Percentiles rank a stretch among this genome's conserved stretches.
These are phyloP conservation scores for Chironomus striatipennis DNA, from an alignment of 1,140 invertebrate genomes.

Conservation along the genomic window DNA sequence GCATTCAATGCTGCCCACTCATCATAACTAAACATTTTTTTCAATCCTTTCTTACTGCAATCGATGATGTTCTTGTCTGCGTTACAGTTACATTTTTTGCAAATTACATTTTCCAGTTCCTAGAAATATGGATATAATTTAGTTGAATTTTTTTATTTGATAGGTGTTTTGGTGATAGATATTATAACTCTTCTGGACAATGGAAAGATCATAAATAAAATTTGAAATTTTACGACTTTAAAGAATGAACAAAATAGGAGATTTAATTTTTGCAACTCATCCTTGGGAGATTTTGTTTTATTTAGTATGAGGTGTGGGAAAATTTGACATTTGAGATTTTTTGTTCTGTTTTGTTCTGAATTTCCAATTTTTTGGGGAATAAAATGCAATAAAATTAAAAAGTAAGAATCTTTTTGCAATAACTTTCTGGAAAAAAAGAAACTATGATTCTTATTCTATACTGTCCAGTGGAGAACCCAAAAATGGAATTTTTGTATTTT, in stretches of 20 bases:
- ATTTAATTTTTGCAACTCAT: neutral
- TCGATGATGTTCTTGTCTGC: constrained; percentile 33
- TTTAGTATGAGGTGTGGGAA: no score
- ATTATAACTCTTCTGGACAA: neutral
- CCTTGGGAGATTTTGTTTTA: no score
- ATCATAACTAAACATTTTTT: constrained; percentile 30
- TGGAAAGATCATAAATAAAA: neutral
- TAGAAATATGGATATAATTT: neutral
- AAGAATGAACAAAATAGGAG: no score
- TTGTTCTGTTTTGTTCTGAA: no score
- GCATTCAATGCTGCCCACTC: constrained; percentile 40
- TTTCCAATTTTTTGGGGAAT: no score
- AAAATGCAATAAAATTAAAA: no score
- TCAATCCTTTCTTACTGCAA: constrained; percentile 33
- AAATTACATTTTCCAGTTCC: constrained; percentile 30
- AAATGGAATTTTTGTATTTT: no score
- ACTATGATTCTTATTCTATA: no score
- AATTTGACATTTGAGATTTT: no score
- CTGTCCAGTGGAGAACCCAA: no score
- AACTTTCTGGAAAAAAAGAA: no score
- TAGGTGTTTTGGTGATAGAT: neutral
- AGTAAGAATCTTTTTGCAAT: no score
- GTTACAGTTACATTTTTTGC: constrained; percentile 34
- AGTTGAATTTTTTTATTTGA: neutral
- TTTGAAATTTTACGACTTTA: neutral